Conservation (phyloP, 1,140 invertebrate genomes). For the Lepidostoma basale region DNA sequence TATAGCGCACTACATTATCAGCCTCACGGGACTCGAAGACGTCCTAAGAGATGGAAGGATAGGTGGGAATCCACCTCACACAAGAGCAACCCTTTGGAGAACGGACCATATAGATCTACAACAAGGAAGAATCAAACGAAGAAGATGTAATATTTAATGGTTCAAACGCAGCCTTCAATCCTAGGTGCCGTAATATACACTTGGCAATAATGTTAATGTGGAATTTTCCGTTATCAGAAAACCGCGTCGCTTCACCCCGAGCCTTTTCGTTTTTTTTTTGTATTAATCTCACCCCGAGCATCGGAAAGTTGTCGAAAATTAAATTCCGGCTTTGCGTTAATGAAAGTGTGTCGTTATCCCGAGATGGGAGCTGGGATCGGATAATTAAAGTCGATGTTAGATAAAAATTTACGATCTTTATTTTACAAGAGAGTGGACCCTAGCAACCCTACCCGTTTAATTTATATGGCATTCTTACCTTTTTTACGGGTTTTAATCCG, state of each 20-base stretch:
- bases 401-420: slow-evolving; percentile 22
- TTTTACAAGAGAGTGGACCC: neutral
- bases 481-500: neutral
- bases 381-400: slow-evolving; percentile 22
- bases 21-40: too few species aligned
- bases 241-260: neutral
- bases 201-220: too few species aligned
- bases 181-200: too few species aligned
- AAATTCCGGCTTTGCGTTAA: slow-evolving; percentile 25
- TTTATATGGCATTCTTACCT: neutral
- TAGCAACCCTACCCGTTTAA: neutral
- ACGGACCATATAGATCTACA: too few species aligned
- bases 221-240: too few species aligned
- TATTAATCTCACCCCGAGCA: slow-evolving; percentile 4
- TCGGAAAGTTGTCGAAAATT: slow-evolving; percentile 23
- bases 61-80: too few species aligned
- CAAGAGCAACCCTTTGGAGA: too few species aligned
- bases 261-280: slow-evolving; percentile 6
- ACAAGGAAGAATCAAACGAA: too few species aligned
- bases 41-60: too few species aligned
- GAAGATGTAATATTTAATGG: too few species aligned
- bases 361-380: neutral
- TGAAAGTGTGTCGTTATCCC: slow-evolving; percentile 24
- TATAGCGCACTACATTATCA: too few species aligned
- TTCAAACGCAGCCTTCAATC: too few species aligned